phyloP scores from a whole-genome alignment of 2,888 invertebrate species.

The Itoplectis maculator region DNA sequence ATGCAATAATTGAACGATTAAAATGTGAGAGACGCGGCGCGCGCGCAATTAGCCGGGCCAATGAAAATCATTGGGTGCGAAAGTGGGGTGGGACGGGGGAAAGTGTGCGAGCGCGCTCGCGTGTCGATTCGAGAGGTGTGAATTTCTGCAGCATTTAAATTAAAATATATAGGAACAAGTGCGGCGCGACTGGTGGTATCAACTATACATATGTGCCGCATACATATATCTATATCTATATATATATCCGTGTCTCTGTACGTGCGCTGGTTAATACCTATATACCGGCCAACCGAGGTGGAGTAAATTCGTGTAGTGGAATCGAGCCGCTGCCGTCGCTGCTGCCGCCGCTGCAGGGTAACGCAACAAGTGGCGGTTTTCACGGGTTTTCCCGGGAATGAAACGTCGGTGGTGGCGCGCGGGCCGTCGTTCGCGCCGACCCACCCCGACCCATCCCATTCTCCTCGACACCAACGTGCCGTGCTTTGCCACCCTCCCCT shows the following conservation, averaged over 20 bases:
- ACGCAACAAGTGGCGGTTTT: constrained; percentile 85
- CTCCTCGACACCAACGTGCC: constrained; percentile 54
- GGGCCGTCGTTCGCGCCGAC: constrained; percentile 63
- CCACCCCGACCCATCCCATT: constrained; percentile 57
- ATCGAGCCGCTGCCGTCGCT: constrained; percentile 45
- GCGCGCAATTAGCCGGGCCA: constrained; percentile 38
- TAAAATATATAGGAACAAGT: constrained; percentile 62
- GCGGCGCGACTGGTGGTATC: constrained; percentile 31
- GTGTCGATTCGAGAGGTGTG: constrained; percentile 57
- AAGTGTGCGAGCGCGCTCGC: too few species aligned
- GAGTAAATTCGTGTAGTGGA: constrained; percentile 67
- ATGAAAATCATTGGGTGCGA: constrained; percentile 47
- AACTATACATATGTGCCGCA: constrained; percentile 14
- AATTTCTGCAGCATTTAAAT: constrained; percentile 63
- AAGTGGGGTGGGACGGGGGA: neutral
- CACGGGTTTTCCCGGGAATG: constrained; percentile 84
- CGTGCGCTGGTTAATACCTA: constrained; percentile 45
- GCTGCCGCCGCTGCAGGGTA: constrained; percentile 68
- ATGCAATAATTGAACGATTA: constrained; percentile 38
- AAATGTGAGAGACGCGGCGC: constrained; percentile 25
- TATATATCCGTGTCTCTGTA: constrained; percentile 7
- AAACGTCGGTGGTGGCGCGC: constrained; percentile 74
- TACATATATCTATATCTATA: constrained; percentile 23
- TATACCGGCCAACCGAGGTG: constrained; percentile 51
- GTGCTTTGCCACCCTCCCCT: constrained; percentile 52